Evolutionary conservation across 2,888 invertebrate genomes (phyloP).

Genomic region (Girardia tigrina): DNA sequence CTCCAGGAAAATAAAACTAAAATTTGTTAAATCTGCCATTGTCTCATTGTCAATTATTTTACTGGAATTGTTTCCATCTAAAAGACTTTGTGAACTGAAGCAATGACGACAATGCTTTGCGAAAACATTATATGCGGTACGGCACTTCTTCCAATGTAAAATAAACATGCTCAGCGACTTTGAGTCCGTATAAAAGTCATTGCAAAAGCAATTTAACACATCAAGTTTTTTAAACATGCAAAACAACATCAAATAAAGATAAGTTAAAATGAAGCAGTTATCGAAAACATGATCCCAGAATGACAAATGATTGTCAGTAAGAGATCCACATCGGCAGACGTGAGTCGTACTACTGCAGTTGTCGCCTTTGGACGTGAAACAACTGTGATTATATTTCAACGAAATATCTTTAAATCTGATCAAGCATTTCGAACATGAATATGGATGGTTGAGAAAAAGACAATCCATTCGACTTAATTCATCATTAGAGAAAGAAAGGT

Average conservation of each 20-base stretch:
- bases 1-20: not conserved
- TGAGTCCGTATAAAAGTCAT: not conserved
- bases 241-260: not conserved
- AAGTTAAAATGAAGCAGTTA: not conserved
- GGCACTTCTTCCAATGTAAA: not conserved
- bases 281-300: not conserved
- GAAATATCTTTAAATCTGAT: not conserved
- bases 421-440: not conserved
- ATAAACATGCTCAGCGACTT: not conserved
- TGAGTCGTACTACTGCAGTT: not conserved
- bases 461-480: not conserved
- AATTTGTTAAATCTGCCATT: no score
- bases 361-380: not conserved
- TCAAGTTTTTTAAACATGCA: not conserved
- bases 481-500: not conserved
- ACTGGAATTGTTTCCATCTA: no score
- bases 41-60: no score
- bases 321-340: not conserved
- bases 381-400: not conserved
- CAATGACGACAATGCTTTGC: constrained; percentile 11
- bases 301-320: not conserved
- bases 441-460: not conserved
- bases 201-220: not conserved
- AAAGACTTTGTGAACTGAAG: not conserved
- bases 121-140: not conserved